Evolutionary conservation across 2,888 invertebrate genomes (phyloP), one percentile per base, ranked within the genome.

Genomic region (Tachina lurida): DNA sequence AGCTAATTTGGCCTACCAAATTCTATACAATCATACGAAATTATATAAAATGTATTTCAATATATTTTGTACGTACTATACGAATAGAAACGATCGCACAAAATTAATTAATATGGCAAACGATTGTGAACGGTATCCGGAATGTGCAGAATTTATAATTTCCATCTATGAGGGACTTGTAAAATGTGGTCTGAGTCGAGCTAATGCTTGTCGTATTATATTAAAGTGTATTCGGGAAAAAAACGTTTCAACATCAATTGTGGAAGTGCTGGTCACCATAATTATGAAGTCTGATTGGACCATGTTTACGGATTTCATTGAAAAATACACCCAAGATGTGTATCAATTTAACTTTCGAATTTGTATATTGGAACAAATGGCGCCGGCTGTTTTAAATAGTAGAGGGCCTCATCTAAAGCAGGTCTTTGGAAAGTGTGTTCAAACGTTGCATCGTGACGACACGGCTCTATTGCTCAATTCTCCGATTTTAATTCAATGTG

Each of bases 201-300:
- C 81, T 4, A 88, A 88, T 52, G 88, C 88, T 31, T 88, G 88
- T 54, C 87, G 88, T 13, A 77, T 77, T 13, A 79, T 88, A n/a
- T 70, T 88, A 54, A 84, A 56, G 47, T 84, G 86, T 12, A 82
- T 85, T 63, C 82, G 86, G 1, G 82, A 86, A 43, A 41, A 12
- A 58, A 45, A 15, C 10, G 15, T 65, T 17, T 3, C 65, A 3
- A 12, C 74, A 41, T 8, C 79, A 10, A 84, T 86, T 39, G 85
- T 89, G 22, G 87, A 89, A 80, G 70, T 81, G 45, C 87, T 89
- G 65, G 68, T 89, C 49, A 80, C 85, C 39, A 88, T 89, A 19
- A 89, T 89, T 60, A 86, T 89, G 17, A 88, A 89, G 76, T 83
- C 89, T 1, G 88, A 87, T 75, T 88, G 88, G 84, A 75, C 83